Evolutionary conservation across 2,797 vertebrate species (phyloP), one percentile per base, ranked within the genome.

Genomic region (Tauraco hartlaubi): DNA sequence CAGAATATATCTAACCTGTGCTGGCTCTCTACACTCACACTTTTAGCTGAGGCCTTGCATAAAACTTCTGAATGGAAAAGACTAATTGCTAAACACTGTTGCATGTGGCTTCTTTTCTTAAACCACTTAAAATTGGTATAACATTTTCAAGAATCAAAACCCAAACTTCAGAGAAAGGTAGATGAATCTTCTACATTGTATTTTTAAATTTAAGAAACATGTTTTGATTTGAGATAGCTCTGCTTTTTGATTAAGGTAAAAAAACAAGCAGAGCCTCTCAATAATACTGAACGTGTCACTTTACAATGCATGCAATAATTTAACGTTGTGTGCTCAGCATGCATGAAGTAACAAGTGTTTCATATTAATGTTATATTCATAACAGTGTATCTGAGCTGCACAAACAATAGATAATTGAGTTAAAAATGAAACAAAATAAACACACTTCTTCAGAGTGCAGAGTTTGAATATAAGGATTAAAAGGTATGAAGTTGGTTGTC

Each of bases 351-450:
- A 72, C 29, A 83, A 84, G 62, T 2, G 1, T 59, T 92, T 92
- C 51, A 35, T 86, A 78, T 86, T 88, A 92, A 81, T 77, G 51
- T 25, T 49, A 46, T 39, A 75, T 77, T 68, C 25, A 20, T 80
- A 93, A 86, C 41, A 9, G 54, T 83, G 26, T 83, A 77, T 63
- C 69, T 58, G 62, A 94, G 61, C 14, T 28, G 62, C 63, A 90
- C 48, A 91, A 91, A 83, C 74, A 85, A 61, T 35, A 85, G 49
- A 91, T 81, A 88, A 90, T 62, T 59, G 61, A 94, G 58, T 85
- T 14, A 78, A 94, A 93, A 92, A 41, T 29, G 23, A 89, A 89
- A 61, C 31, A 67, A 92, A 92, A 74, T 21, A 77, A 82, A 91
- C 26, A 62, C 20, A 17, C 3, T 61, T 83, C 68, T 94, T 22